phyloP scores from a whole-genome alignment of 2,888 invertebrate species.

The Phasia obesa region DNA sequence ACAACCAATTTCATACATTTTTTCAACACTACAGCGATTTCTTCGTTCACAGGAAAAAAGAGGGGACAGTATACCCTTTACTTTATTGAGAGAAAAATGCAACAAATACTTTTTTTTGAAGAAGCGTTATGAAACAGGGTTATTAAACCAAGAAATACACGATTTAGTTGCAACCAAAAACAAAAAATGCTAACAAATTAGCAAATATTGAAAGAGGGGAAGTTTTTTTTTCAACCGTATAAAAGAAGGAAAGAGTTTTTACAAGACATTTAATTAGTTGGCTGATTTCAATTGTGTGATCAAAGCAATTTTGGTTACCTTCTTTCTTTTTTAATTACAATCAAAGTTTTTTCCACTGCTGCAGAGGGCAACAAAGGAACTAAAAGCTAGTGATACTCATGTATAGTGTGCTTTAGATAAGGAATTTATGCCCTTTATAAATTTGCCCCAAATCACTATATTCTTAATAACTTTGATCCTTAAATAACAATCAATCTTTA shows the following conservation, averaged over 20 bases:
- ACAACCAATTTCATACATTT: conserved; percentile 33
- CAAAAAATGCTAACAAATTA: conserved; percentile 36
- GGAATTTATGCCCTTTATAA: no score
- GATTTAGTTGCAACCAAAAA: conserved; percentile 38
- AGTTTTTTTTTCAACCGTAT: conserved; percentile 4
- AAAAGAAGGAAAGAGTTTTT: conserved; percentile 2
- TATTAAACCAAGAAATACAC: conserved; percentile 58
- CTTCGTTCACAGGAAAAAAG: not conserved
- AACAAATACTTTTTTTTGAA: not conserved
- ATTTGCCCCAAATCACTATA: no score
- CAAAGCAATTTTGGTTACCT: conserved; percentile 36
- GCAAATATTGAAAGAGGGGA: conserved; percentile 44
- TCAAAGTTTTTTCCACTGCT: not conserved
- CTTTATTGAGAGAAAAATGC: conserved; percentile 16
- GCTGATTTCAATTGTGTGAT: conserved; percentile 43
- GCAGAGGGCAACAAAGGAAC: not conserved
- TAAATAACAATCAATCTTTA: no score
- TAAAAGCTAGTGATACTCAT: no score
- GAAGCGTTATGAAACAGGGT: conserved; percentile 43
- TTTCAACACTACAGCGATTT: conserved; percentile 36
- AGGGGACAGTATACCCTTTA: conserved; percentile 16
- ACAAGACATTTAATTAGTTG: conserved; percentile 53
- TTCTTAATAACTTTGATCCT: no score
- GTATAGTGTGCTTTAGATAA: no score
- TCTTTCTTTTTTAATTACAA: conserved; percentile 38